A percentile compares a stretch with the other conserved stretches of the same genome.
phyloP scores from a whole-genome alignment of 2,797 vertebrate genomes.

The Garrulus glandarius region DNA sequence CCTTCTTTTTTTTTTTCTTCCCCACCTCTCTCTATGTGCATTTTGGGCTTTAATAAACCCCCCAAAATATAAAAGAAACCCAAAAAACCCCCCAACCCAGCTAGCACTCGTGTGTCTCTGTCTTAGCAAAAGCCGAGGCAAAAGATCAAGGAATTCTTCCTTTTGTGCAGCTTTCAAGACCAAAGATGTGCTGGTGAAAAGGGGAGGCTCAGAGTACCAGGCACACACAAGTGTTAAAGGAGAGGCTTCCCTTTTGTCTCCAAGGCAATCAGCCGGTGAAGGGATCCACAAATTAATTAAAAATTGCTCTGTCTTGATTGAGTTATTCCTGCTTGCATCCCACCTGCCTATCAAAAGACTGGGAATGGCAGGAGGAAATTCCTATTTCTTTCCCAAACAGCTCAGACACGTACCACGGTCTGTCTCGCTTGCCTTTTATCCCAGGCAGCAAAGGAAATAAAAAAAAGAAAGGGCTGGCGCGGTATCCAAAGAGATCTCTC shows the following conservation, averaged over 20 bases:
- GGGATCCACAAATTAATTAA: constrained; percentile 82
- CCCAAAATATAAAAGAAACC: not conserved
- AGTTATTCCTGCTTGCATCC: constrained; percentile 72
- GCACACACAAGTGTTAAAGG: constrained; percentile 73
- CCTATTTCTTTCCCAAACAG: constrained; percentile 24
- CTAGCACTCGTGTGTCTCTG: not conserved
- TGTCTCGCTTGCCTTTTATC: constrained; percentile 10
- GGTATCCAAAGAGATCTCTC: constrained; percentile 34
- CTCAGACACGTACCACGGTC: not conserved
- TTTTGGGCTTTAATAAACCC: not conserved
- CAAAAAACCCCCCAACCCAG: not conserved
- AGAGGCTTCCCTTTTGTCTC: constrained; percentile 76
- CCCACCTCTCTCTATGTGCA: not conserved
- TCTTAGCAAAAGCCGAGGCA: constrained; percentile 38
- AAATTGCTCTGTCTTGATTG: constrained; percentile 79
- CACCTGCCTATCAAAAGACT: constrained; percentile 54
- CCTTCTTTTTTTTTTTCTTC: not conserved
- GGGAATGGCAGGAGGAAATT: constrained; percentile 39
- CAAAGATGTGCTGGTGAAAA: constrained; percentile 46
- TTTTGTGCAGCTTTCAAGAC: constrained; percentile 69
- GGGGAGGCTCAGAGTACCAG: constrained; percentile 41
- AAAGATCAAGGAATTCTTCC: constrained; percentile 63
- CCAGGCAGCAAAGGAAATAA: constrained; percentile 43
- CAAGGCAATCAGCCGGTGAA: constrained; percentile 77
- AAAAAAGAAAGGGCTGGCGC: not conserved